Conservation (phyloP, 2,888 invertebrate genomes). For the Oligia fasciuncula region DNA sequence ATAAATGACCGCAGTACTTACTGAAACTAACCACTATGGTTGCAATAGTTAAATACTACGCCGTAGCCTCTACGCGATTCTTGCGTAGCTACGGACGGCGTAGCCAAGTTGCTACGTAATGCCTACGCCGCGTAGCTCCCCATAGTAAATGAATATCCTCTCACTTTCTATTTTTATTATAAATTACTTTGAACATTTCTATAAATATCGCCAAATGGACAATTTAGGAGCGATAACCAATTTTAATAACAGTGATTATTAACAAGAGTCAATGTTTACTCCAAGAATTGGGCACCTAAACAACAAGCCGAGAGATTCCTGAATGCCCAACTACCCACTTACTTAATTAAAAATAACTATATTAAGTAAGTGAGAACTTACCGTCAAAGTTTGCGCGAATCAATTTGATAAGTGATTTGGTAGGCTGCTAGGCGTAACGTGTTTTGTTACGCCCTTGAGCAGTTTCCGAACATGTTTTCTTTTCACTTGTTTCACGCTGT, state of each 20-base stretch:
- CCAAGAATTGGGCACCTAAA: constrained; percentile 15
- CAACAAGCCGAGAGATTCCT: constrained; percentile 13
- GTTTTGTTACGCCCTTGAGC: constrained; percentile 49
- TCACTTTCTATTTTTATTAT: background rate
- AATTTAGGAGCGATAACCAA: background rate
- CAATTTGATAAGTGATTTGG: constrained; percentile 44
- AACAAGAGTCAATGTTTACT: background rate
- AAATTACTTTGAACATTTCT: background rate
- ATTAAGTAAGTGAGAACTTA: constrained; percentile 54
- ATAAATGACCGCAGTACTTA: background rate
- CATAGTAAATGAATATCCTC: background rate
- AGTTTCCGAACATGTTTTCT: constrained; percentile 46
- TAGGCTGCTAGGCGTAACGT: constrained; percentile 26
- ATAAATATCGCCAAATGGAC: background rate
- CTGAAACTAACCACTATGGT: background rate
- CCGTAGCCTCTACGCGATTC: constrained; percentile 15
- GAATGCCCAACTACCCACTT: constrained; percentile 31
- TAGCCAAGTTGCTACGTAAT: constrained; percentile 30
- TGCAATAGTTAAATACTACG: background rate
- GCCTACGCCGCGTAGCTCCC: constrained; percentile 5
- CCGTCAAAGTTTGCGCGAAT: constrained; percentile 49
- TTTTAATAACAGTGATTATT: constrained; percentile 2
- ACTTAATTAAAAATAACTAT: constrained; percentile 53
- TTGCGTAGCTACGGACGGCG: constrained; percentile 5
- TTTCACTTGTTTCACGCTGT: constrained; percentile 45